A percentile compares a stretch with the other conserved stretches of the same genome.
phyloP scores from a whole-genome alignment of 2,797 vertebrate genomes.

The Sorex maritimensis region DNA sequence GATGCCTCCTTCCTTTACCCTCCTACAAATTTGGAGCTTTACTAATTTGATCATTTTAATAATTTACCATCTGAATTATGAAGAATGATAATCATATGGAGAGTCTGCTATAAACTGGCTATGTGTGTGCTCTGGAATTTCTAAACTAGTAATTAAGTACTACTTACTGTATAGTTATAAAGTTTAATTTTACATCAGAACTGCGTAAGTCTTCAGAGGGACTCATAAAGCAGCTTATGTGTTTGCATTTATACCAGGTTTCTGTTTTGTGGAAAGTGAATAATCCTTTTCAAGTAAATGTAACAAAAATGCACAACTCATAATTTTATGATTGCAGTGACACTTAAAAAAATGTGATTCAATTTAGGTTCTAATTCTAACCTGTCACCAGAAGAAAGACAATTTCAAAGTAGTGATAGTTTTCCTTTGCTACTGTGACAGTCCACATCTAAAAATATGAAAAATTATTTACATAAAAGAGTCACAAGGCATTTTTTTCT shows the following conservation, averaged over 20 bases:
- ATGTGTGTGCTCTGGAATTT: slow-evolving; percentile 41
- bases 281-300: slow-evolving; percentile 55
- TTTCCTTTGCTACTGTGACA: slow-evolving; percentile 58
- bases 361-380: slow-evolving; percentile 43
- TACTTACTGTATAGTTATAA: not conserved
- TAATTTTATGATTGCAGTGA: not conserved
- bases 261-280: not conserved
- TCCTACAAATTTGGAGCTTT: not conserved
- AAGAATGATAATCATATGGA: not conserved
- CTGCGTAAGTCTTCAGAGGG: not conserved
- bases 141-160: not conserved
- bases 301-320: not conserved
- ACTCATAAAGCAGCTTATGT: slow-evolving; percentile 15
- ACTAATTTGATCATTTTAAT: slow-evolving; percentile 1
- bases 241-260: not conserved
- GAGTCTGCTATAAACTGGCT: not conserved
- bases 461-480: slow-evolving; percentile 24
- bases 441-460: slow-evolving; percentile 54
- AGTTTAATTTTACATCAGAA: slow-evolving; percentile 27
- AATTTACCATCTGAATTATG: slow-evolving; percentile 28
- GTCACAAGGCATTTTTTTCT: too few species aligned
- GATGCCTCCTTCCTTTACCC: not conserved
- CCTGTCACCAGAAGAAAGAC: not conserved
- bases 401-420: slow-evolving; percentile 56
- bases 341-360: not conserved